phyloP scores from a whole-genome alignment of 2,888 invertebrate species.

The Calliphora vomitoria region DNA sequence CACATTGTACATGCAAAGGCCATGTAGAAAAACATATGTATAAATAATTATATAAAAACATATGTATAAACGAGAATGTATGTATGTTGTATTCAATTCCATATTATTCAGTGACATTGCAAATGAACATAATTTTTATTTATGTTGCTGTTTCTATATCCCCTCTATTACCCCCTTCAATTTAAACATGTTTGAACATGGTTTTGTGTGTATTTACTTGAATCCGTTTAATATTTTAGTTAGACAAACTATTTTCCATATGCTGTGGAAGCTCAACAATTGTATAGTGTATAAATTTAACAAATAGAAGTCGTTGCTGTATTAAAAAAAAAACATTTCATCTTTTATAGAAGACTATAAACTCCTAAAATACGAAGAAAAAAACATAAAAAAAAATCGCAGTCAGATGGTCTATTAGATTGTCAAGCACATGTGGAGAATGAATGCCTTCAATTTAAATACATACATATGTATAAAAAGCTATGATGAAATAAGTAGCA shows the following conservation, averaged over 20 bases:
- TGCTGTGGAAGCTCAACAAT: conserved; percentile 15
- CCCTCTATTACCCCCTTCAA: not conserved
- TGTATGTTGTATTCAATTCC: not conserved
- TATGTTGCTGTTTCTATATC: not conserved
- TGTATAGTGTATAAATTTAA: conserved; percentile 9
- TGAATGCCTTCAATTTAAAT: not conserved
- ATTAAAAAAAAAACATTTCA: not conserved
- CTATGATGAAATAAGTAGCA: not conserved
- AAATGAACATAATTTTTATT: conserved; percentile 20
- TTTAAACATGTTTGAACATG: not conserved
- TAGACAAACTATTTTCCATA: conserved; percentile 8
- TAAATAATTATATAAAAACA: not conserved
- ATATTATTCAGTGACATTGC: conserved; percentile 30
- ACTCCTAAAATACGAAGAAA: not conserved
- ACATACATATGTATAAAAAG: too few species aligned
- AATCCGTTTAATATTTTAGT: conserved; percentile 2
- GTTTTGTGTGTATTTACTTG: not conserved
- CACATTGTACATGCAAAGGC: conserved; percentile 16
- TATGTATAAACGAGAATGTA: not conserved
- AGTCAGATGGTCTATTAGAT: not conserved
- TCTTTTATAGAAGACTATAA: not conserved
- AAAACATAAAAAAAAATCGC: not conserved
- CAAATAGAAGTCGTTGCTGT: not conserved
- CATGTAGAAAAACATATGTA: conserved; percentile 8
- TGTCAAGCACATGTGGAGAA: not conserved